A percentile compares a stretch with the other conserved stretches of the same genome.
phyloP scores from a whole-genome alignment of 2,888 invertebrate genomes.

The Falcaria lacertinaria region DNA sequence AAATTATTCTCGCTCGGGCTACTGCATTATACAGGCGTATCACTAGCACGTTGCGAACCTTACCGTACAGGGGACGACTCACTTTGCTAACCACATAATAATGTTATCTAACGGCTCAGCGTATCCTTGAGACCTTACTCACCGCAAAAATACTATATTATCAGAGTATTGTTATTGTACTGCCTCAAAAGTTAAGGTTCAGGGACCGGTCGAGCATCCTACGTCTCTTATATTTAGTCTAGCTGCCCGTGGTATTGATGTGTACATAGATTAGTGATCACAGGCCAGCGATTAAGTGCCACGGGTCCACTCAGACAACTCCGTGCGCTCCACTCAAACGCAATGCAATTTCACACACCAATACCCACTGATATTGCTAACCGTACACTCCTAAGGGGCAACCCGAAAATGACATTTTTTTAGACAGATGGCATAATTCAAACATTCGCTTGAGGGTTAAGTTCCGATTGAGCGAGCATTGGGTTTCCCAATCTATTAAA shows the following conservation, averaged over 20 bases:
- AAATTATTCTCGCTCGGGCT: no score
- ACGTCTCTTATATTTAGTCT: no score
- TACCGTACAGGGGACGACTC: no score
- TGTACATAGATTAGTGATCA: neutral
- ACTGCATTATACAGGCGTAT: no score
- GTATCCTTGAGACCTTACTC: no score
- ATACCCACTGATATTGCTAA: constrained; percentile 53
- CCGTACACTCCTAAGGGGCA: constrained; percentile 28
- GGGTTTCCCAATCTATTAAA: constrained; percentile 7
- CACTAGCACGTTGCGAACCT: no score
- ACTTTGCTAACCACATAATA: no score
- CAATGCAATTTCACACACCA: constrained; percentile 60
- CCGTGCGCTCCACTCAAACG: constrained; percentile 35
- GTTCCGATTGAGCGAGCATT: constrained; percentile 4
- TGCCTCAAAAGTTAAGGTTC: no score
- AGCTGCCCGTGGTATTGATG: neutral
- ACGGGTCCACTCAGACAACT: constrained; percentile 21
- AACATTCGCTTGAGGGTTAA: constrained; percentile 5
- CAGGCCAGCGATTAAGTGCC: constrained; percentile 2
- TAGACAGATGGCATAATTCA: constrained; percentile 23
- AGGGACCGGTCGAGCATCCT: no score
- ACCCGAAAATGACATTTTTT: constrained; percentile 34
- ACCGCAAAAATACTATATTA: no score
- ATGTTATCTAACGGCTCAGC: no score
- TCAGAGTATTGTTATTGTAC: no score